Evolutionary conservation across 2,797 vertebrate species (phyloP).

Genomic region (Betta splendens): DNA sequence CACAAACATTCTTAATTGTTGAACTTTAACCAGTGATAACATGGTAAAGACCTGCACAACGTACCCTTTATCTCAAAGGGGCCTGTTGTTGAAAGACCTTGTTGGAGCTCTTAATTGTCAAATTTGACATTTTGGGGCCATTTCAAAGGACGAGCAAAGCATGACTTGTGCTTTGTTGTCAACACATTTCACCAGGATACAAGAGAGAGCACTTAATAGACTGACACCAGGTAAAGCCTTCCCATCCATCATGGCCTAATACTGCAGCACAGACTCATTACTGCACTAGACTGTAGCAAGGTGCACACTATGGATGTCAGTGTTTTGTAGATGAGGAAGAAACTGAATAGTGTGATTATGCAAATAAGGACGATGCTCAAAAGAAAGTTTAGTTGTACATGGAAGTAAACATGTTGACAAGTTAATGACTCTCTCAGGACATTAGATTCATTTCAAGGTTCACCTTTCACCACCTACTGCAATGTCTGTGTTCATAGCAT

Average conservation of each 20-base stretch:
- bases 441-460: too few species aligned
- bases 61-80: constrained; percentile 22
- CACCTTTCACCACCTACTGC: too few species aligned
- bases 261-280: constrained; percentile 47
- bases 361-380: constrained; percentile 37
- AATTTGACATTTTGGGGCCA: constrained; percentile 34
- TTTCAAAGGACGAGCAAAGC: constrained; percentile 13
- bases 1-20: too few species aligned
- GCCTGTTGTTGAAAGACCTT: constrained; percentile 10
- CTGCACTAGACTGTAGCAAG: constrained; percentile 17
- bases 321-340: constrained; percentile 22
- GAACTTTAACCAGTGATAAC: constrained; percentile 1
- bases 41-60: constrained; percentile 18
- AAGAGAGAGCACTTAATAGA: constrained; percentile 41
- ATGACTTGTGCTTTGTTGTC: constrained; percentile 11
- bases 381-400: constrained; percentile 14
- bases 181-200: constrained; percentile 9
- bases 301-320: constrained; percentile 7
- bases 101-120: constrained; percentile 15
- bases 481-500: too few species aligned
- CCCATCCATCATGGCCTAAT: constrained; percentile 45
- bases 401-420: not conserved
- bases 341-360: constrained; percentile 48
- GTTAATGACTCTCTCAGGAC: not conserved
- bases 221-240: constrained; percentile 23